Percentiles rank a stretch among this genome's conserved stretches.
These are phyloP conservation scores for Octodonta nipae DNA, from an alignment of 2,888 invertebrate genomes.

Conservation along the genomic window DNA sequence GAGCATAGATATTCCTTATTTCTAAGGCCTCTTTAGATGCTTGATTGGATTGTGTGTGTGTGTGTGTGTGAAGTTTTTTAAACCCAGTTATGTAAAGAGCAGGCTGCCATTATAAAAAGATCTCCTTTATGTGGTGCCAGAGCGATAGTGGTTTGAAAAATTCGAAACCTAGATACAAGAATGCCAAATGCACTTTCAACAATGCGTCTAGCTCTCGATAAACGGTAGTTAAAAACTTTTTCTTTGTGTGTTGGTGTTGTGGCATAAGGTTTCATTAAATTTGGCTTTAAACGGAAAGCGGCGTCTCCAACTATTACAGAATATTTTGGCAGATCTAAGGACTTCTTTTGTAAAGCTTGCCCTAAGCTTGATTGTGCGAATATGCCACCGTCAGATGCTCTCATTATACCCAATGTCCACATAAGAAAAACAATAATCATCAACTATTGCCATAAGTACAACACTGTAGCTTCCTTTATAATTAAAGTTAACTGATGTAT, in stretches of 20 bases:
- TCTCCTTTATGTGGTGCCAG: constrained; percentile 5
- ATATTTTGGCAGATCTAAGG: not conserved
- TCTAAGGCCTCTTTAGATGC: not conserved
- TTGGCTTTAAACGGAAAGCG: not conserved
- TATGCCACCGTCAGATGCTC: too few species aligned
- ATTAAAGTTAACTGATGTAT: not conserved
- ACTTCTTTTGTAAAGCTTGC: not conserved
- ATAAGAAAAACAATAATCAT: too few species aligned
- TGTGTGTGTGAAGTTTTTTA: not conserved
- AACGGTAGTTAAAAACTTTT: constrained; percentile 15
- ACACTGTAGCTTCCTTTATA: not conserved
- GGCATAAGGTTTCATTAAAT: constrained; percentile 2
- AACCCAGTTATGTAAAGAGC: constrained; percentile 3
- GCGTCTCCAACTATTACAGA: not conserved
- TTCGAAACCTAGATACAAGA: constrained; percentile 14
- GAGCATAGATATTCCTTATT: not conserved
- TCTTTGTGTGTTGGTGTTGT: constrained; percentile 4
- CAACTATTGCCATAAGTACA: too few species aligned
- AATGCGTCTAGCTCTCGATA: constrained; percentile 15
- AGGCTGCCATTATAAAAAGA: constrained; percentile 5
- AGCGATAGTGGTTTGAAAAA: constrained; percentile 12
- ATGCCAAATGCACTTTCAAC: constrained; percentile 18
- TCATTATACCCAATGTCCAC: too few species aligned
- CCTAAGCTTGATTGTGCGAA: not conserved
- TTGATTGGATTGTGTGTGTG: not conserved